Evolutionary conservation across 2,113 vertebrate genomes (phyloP), one percentile per base, ranked within the genome.

Genomic region (Ictidomys tridecemlineatus): DNA sequence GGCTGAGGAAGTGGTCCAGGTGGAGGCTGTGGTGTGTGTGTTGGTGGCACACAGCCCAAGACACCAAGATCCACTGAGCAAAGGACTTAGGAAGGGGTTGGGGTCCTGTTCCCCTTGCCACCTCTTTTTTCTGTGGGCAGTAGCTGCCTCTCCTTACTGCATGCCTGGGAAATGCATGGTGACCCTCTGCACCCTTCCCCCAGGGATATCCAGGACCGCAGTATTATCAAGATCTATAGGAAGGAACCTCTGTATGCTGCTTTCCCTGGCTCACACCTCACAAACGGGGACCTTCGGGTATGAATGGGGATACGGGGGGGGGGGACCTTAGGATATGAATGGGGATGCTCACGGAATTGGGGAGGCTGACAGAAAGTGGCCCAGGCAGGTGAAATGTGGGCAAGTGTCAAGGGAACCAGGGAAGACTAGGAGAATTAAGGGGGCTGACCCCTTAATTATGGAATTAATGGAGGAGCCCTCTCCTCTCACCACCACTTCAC

Each of bases 151-250:
- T 72, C 20, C 61, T 69, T 37, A 1, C 18, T 17, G 61, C 45
- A 24, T 22, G 34, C 61, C 80, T 32, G 34, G n/a, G 72, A 26
- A 4, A 30, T 85, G 51, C 37, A 20, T 63, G 0, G 1, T 10
- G 89, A 39, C 37, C 69, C 63, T 24, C 56, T 56, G 34, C 53
- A 48, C 85, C 0, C 22, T 39, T 83, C 91, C 80, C 32, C 0
- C 97, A 99, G 99, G 0, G 99, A 99, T 94, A 99, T 99, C 98
- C 99, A 99, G 98, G 99, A 99, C 98, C 99, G 99, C 90, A 99
- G 99, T 96, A 99, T 99, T 98, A 99, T 99, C 98, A 99, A 99
- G 98, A 99, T 99, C 97, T 99, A 99, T 95, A 98, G 99, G 85
- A 99, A 99, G 98, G 99, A 99, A 97, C 99, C 99, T 0, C 99